Conservation (phyloP, 2,797 vertebrate genomes). For the Hippopotamyrus pictus region DNA sequence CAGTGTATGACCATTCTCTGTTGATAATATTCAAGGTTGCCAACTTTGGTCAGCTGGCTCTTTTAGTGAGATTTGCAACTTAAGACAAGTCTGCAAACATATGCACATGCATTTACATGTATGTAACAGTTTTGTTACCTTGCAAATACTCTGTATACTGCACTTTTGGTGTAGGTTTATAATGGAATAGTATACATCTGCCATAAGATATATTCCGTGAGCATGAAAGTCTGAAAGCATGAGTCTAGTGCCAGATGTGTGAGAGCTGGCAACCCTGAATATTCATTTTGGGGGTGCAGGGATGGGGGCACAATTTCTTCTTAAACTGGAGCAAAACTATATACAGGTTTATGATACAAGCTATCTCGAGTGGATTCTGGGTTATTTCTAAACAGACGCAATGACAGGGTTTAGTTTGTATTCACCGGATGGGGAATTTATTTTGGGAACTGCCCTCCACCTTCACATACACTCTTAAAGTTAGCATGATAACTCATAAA, state of each 20-base stretch:
- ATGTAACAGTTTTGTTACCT: background rate
- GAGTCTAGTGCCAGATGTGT: background rate
- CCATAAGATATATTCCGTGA: background rate
- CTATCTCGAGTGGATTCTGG: background rate
- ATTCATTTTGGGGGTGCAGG: background rate
- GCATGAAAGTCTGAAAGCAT: background rate
- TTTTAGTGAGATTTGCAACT: background rate
- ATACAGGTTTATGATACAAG: background rate
- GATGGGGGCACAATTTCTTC: background rate
- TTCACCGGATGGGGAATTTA: background rate
- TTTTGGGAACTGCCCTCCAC: background rate
- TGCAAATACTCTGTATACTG: background rate
- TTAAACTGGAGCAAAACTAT: background rate
- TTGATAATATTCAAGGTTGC: background rate
- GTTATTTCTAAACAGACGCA: background rate
- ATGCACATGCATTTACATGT: background rate
- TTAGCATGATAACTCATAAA: background rate
- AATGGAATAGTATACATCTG: background rate
- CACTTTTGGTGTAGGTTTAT: background rate
- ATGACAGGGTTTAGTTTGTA: background rate
- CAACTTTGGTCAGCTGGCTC: background rate
- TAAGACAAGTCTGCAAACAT: background rate
- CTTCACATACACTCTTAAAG: background rate
- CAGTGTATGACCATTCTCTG: background rate
- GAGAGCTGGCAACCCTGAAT: background rate